These are phyloP conservation scores for Grapholita molesta DNA, from an alignment of 1,140 invertebrate species.

Conservation along the genomic window DNA sequence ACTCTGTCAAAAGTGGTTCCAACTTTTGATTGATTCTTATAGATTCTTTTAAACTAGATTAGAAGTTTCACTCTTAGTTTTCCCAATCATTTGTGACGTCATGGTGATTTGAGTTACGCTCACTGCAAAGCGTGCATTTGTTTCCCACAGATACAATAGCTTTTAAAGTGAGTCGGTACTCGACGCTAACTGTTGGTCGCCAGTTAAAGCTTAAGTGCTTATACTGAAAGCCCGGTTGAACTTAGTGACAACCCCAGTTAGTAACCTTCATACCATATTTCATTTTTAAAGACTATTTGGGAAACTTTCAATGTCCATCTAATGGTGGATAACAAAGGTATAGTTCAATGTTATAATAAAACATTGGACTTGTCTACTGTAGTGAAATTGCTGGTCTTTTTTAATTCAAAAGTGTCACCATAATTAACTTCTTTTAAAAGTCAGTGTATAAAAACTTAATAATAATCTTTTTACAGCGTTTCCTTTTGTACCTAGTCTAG, in stretches of 20 bases:
- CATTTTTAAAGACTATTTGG: background rate
- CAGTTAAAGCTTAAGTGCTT: background rate
- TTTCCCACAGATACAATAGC: background rate
- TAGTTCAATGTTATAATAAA: background rate
- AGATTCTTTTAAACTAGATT: background rate
- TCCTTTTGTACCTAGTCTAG: too few relatives aligned
- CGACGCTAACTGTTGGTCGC: background rate
- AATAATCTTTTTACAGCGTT: background rate
- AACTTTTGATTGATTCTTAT: background rate
- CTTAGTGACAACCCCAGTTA: background rate
- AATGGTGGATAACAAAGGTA: background rate
- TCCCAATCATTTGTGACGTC: background rate
- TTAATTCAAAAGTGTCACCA: background rate
- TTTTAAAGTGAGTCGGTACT: background rate
- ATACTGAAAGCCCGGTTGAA: background rate
- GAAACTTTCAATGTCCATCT: background rate
- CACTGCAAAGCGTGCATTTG: background rate
- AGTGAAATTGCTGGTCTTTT: constrained; percentile 11
- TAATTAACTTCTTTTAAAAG: background rate
- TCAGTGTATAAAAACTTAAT: background rate
- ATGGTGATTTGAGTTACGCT: background rate
- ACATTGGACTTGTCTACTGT: background rate
- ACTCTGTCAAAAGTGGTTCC: background rate
- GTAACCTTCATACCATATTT: background rate
- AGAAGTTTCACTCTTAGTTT: background rate